Conservation (phyloP, 2,888 invertebrate species). For the Eupeodes luniger region DNA sequence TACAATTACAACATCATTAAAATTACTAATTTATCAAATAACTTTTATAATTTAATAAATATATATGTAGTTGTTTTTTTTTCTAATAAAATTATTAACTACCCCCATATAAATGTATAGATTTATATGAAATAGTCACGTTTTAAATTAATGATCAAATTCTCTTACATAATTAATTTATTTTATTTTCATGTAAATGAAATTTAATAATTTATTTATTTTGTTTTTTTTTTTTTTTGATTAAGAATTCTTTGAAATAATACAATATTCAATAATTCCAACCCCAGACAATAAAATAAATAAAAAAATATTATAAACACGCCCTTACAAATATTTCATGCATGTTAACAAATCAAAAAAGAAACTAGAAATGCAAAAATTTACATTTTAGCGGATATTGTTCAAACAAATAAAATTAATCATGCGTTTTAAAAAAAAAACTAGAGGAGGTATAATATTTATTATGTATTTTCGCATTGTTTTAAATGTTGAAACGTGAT, state of each 20-base stretch:
- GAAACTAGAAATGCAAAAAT: background rate
- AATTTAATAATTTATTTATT: slow-evolving; percentile 37
- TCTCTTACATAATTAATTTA: slow-evolving; percentile 24
- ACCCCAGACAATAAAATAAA: slow-evolving; percentile 17
- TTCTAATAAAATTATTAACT: background rate
- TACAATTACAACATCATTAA: slow-evolving; percentile 9
- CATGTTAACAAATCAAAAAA: background rate
- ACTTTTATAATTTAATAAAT: background rate
- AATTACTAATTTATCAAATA: background rate
- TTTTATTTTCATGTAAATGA: slow-evolving; percentile 26
- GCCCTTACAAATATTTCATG: background rate
- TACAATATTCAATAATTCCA: background rate
- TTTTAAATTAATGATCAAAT: slow-evolving; percentile 31
- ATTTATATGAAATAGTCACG: slow-evolving; percentile 19
- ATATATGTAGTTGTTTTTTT: background rate
- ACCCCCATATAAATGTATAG: background rate
- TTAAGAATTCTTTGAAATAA: slow-evolving; percentile 8
- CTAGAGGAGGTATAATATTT: background rate
- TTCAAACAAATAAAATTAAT: slow-evolving; percentile 2
- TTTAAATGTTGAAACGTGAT: slow-evolving; percentile 13
- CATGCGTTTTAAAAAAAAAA: slow-evolving; percentile 13
- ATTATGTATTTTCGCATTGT: background rate
- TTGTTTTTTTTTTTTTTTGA: slow-evolving; percentile 4
- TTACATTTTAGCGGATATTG: background rate
- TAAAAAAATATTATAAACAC: background rate